Evolutionary conservation across 2,888 invertebrate species (phyloP), one percentile per base, ranked within the genome.

Genomic region (Chloroclystis v-ata): DNA sequence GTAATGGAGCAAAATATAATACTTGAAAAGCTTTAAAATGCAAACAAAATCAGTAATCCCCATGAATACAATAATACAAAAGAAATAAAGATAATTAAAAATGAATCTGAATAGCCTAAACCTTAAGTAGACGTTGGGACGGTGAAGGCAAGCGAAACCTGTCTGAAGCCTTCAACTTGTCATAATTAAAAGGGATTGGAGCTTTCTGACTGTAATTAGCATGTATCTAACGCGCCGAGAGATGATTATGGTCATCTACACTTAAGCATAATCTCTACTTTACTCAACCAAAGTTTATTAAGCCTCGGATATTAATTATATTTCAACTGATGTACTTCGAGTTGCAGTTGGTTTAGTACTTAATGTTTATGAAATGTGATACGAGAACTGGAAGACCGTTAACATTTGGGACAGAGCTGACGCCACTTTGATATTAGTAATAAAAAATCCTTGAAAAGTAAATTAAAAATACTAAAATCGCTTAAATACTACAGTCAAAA

Each of bases 151-250:
- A 59, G 61, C 67, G 63, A 56, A 60, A 60, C 61, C 57, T 57
- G 61, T 59, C 57, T 51, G 61, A 65, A 65, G 59, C 58, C 60
- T 64, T 73, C 65, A 69, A 69, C 48, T 67, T 71, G 73, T 73
- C 75, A 74, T 69, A 68, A 72, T 73, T 72, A 72, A 70, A 69
- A 67, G 63, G 63, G 60, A 67, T 68, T 52, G 56, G 57, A 47
- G 43, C 61, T 61, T 66, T 63, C 61, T 58, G 60, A 55, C 57
- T 47, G 56, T 72, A 74, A 75, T 73, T 75, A 75, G 65, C 59
- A 58, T 57, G 56, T 66, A 67, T 67, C 62, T 64, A 60, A 65
- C 48, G 54, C 63, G 60, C 52, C 37, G 50, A 61, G 46, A 52
- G 42, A 47, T 44, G 37, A 55, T 54, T 47, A 52, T 53, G 42